These are phyloP conservation scores for Dynastes grantii DNA, from an alignment of 2,888 invertebrate species.

Conservation along the genomic window DNA sequence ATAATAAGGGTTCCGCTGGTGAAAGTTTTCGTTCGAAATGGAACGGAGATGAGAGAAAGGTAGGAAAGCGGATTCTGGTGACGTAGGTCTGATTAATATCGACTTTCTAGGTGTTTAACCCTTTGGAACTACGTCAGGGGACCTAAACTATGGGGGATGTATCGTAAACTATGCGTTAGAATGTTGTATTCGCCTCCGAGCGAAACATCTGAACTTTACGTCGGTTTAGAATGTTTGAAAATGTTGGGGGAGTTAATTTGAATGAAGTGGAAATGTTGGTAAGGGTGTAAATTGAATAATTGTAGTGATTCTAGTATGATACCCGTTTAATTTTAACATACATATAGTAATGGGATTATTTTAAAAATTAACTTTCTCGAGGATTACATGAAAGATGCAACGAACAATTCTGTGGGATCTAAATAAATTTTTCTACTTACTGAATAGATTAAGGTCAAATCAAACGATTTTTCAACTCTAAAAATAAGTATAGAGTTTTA, in stretches of 20 bases:
- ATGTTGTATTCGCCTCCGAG: neutral
- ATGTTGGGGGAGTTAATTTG: slow-evolving; percentile 6
- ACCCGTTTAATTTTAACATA: no score
- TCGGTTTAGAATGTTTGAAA: neutral
- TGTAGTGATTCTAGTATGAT: no score
- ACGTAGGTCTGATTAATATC: slow-evolving; percentile 66
- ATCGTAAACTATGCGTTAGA: slow-evolving; percentile 7
- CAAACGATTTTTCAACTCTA: no score
- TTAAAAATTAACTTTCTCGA: no score
- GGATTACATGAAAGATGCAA: no score
- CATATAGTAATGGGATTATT: no score
- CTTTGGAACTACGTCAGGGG: neutral
- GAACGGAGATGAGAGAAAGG: slow-evolving; percentile 31
- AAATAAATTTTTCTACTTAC: no score
- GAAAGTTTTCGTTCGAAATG: neutral
- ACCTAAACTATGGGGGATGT: neutral
- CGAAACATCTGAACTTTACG: no score
- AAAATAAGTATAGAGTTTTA: no score
- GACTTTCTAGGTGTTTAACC: slow-evolving; percentile 59
- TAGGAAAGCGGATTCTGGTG: slow-evolving; percentile 42
- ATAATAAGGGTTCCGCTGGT: neutral
- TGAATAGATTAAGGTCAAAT: no score
- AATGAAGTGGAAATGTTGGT: neutral
- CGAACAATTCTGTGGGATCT: no score
- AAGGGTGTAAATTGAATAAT: neutral